Percentiles rank a stretch among this genome's conserved stretches.
phyloP scores from a whole-genome alignment of 1,140 invertebrate species.

The Hylaeus volcanicus region DNA sequence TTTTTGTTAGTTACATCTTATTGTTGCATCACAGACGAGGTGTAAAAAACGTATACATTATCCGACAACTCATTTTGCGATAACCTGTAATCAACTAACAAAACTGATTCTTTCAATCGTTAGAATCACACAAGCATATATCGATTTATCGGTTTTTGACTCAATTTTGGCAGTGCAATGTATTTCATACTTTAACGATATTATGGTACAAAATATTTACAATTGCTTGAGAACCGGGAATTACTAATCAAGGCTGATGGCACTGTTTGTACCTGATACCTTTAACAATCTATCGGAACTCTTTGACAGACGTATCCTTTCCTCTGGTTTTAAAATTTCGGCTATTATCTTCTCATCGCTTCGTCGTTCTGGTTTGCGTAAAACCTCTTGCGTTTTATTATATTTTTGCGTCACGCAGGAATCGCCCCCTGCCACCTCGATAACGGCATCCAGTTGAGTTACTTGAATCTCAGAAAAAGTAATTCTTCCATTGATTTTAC shows the following conservation, averaged over 20 bases:
- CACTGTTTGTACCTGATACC: conserved; percentile 76
- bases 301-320: conserved; percentile 71
- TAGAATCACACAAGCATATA: neutral
- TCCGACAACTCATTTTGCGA: neutral
- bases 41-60: too few relatives aligned
- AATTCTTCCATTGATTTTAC: conserved; percentile 71
- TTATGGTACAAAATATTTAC: conserved; percentile 79
- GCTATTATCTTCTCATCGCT: conserved; percentile 77
- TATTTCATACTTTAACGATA: conserved; percentile 71
- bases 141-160: neutral
- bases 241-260: conserved; percentile 79
- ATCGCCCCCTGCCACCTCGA: conserved; percentile 49
- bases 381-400: conserved; percentile 45
- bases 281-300: conserved; percentile 77
- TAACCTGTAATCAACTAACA: neutral
- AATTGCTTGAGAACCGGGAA: conserved; percentile 68
- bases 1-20: too few relatives aligned
- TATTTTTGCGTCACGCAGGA: conserved; percentile 21
- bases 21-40: too few relatives aligned
- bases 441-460: conserved; percentile 58
- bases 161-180: conserved; percentile 69
- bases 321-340: conserved; percentile 74
- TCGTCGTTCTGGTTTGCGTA: conserved; percentile 54
- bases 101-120: neutral
- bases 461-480: conserved; percentile 63